Base-by-base conservation (phyloP, 2,888 invertebrate genomes). In the Chrysina gloriosa region DNA sequence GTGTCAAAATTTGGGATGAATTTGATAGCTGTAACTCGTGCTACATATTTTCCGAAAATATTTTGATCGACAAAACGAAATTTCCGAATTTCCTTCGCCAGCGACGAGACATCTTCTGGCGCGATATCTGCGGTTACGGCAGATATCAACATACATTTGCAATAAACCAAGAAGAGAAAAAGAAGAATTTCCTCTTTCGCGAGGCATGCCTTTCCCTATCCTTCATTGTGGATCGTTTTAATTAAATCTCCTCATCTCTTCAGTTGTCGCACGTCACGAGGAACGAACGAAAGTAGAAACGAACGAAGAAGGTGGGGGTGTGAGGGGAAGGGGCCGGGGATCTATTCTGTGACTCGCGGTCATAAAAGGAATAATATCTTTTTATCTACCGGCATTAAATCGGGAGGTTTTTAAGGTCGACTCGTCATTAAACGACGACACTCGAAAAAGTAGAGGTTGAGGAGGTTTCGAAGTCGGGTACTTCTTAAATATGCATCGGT, bases 361-460 rank as follows among this genome's bases (percentile, higher is more conserved):
- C 56, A 58, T 58, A 58, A 58, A 58, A 58, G 42, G 27, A 58
- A 58, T 58, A 58, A 58, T 58, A 58, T 39, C 58, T 58, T 58
- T 58, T 58, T 58, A 58, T 58, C 58, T 58, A 31, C 58, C 14
- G 14, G 58, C 23, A 39, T 39, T 58, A 39, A 58, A 58, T 6
- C 58, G 58, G 39, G n/a, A 23, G 58, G 58, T 39, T 58, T 39
- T 39, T 54, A 47, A 56, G 45, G 56, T 45, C 31, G 47, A 16
- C 36, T 29, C 29, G 34, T 63, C 48, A 56, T 65, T 65, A 65
- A 54, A 65, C 39, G 54, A 45, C 65, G 31, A 27, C 63, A 67
- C 68, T 63, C 45, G 50, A 63, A 52, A 45, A 65, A 65, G 69
- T 67, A 67, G 23, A 58, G 39, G 39, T 36, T 25, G 25, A 27